These are phyloP conservation scores for Diaperis boleti DNA, from an alignment of 2,888 invertebrate genomes.

Conservation along the genomic window DNA sequence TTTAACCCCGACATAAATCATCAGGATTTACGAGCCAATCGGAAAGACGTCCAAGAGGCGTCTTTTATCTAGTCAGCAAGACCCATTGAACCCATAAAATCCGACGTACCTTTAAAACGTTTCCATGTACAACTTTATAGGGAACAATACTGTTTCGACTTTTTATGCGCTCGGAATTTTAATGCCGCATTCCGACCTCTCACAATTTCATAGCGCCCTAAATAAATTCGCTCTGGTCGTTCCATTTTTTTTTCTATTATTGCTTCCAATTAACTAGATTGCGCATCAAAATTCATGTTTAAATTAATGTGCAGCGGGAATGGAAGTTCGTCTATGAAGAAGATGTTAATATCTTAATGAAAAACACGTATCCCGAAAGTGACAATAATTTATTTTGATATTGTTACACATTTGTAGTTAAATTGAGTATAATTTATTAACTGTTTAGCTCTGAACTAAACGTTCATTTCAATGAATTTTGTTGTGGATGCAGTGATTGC, in stretches of 20 bases:
- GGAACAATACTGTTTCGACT: conserved; percentile 41
- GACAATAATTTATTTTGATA: conserved; percentile 8
- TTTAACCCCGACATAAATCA: conserved; percentile 44
- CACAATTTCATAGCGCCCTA: conserved; percentile 33
- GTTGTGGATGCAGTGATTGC: background rate
- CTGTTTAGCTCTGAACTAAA: background rate
- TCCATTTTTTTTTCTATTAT: conserved; percentile 20
- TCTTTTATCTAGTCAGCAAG: conserved; percentile 45
- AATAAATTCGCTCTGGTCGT: conserved; percentile 18
- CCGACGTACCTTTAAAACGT: conserved; percentile 38
- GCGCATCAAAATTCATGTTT: conserved; percentile 8
- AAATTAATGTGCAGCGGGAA: background rate
- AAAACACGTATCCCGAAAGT: background rate
- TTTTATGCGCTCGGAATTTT: conserved; percentile 40
- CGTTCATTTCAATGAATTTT: background rate
- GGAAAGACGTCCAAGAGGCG: conserved; percentile 44
- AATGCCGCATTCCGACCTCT: conserved; percentile 34
- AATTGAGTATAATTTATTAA: conserved; percentile 8
- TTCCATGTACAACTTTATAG: conserved; percentile 42
- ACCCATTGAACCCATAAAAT: conserved; percentile 40
- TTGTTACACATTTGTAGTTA: background rate
- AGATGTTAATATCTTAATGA: conserved; percentile 23
- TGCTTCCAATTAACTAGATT: conserved; percentile 11
- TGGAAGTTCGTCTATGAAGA: background rate
- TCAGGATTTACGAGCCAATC: conserved; percentile 45